Base-by-base conservation (phyloP, 2,797 vertebrate species). In the Acrocephalus scirpaceus region DNA sequence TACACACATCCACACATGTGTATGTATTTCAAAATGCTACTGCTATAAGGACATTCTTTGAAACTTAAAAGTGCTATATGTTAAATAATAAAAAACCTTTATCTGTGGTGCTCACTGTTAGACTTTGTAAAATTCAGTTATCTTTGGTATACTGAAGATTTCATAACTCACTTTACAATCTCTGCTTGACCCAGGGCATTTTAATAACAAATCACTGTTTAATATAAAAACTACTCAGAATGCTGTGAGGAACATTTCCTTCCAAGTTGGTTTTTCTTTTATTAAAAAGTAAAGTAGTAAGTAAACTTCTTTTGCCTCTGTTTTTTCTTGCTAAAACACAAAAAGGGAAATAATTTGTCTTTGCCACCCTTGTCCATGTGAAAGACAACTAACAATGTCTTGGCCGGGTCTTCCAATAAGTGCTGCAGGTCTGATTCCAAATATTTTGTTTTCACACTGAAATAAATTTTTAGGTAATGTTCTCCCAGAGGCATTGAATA, bases 101-200 rank as follows among this genome's bases (percentile, higher is more conserved):
- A 36, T 42, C 47, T 60, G 90, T 47, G 78, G 71, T 72, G 84
- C 82, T 85, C 65, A 70, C 42, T 17, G 6, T 72, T 57, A 90
- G 70, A 50, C 30, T 50, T 90, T 5, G 29, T 34, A 82, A 79
- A 86, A 84, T 76, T 92, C 44, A 87, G 72, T 70, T 86, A 32
- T 98, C 97, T 98, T 98, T 98, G 98, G 97, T 98, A 91, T 96
- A 84, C 75, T 77, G 67, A 93, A 81, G 69, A 80, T 85, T 71
- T 67, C 36, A 58, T 20, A 67, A 54, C 66, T 86, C 48, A 5
- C 53, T 76, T 77, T 32, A 70, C 61, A 79, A 56, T 54, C 64
- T 90, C 65, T 57, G 44, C 75, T 85, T 65, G 36, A 79, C 65
- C 62, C 32, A 73, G 78, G 73, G 42, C 66, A 64, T 70, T 78